phyloP scores from a whole-genome alignment of 1,140 invertebrate species.

The Pseudomyrmex pallidus region DNA sequence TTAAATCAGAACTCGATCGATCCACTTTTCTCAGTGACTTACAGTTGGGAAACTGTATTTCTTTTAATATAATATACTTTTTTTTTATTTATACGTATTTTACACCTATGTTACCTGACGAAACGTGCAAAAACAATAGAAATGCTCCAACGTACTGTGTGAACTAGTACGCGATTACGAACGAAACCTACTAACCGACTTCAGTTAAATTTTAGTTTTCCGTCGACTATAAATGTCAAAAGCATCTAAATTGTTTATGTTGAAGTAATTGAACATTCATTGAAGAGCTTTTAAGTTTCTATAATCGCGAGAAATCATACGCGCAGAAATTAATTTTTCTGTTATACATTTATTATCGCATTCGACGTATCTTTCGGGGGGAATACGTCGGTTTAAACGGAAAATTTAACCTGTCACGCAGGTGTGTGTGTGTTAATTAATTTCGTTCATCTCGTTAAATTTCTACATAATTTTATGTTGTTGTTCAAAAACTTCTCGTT shows the following conservation, averaged over 20 bases:
- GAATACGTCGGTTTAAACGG: background rate
- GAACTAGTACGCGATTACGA: background rate
- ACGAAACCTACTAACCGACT: slow-evolving; percentile 11
- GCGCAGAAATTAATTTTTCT: too few species aligned
- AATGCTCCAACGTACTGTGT: background rate
- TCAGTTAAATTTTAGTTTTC: slow-evolving; percentile 47
- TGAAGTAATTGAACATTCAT: slow-evolving; percentile 2
- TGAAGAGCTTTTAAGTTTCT: background rate
- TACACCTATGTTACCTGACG: background rate
- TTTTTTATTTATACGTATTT: too few species aligned
- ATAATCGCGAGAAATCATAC: background rate
- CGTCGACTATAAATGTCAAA: slow-evolving; percentile 29
- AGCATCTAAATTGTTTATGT: slow-evolving; percentile 21
- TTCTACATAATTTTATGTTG: background rate
- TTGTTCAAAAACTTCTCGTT: background rate
- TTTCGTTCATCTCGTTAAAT: background rate
- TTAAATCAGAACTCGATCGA: background rate
- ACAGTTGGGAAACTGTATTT: background rate
- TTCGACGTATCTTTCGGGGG: background rate
- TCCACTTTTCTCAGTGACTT: too few species aligned
- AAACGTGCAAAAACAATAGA: slow-evolving; percentile 8
- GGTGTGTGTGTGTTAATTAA: too few species aligned
- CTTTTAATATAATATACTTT: too few species aligned
- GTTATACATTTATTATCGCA: background rate
- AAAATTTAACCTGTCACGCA: slow-evolving; percentile 14